A percentile compares a stretch with the other conserved stretches of the same genome.
Conservation (phyloP, 2,888 invertebrate genomes). For the Tipula vernalis region DNA sequence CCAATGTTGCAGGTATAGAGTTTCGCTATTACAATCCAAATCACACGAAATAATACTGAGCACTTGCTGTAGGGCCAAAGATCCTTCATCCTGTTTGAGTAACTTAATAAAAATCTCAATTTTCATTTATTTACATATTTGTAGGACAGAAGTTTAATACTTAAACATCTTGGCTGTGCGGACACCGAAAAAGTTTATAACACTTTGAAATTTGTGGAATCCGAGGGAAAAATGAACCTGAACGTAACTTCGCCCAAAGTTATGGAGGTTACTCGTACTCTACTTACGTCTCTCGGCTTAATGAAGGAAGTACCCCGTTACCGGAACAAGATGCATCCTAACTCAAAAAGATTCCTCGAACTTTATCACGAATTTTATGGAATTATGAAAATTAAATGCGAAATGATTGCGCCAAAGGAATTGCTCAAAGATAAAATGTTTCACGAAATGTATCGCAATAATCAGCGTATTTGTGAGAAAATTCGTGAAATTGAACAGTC, state of each 20-base stretch:
- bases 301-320: constrained; percentile 8
- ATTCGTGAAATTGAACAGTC: constrained; percentile 29
- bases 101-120: too few relatives aligned
- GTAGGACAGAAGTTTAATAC: neutral
- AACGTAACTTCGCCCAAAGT: neutral
- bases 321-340: constrained; percentile 8
- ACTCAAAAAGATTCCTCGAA: neutral
- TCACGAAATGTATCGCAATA: constrained; percentile 36
- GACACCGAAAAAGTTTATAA: neutral
- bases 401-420: constrained; percentile 39
- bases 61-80: too few relatives aligned
- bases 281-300: neutral
- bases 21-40: neutral
- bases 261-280: neutral
- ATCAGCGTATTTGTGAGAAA: constrained; percentile 31
- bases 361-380: neutral
- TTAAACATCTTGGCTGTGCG: neutral
- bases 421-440: constrained; percentile 34
- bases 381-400: constrained; percentile 23
- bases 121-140: neutral
- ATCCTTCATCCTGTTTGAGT: too few relatives aligned
- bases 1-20: neutral
- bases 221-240: neutral
- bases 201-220: neutral
- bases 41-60: neutral